phyloP scores from a whole-genome alignment of 2,113 vertebrate genomes.

The Hyla sarda region DNA sequence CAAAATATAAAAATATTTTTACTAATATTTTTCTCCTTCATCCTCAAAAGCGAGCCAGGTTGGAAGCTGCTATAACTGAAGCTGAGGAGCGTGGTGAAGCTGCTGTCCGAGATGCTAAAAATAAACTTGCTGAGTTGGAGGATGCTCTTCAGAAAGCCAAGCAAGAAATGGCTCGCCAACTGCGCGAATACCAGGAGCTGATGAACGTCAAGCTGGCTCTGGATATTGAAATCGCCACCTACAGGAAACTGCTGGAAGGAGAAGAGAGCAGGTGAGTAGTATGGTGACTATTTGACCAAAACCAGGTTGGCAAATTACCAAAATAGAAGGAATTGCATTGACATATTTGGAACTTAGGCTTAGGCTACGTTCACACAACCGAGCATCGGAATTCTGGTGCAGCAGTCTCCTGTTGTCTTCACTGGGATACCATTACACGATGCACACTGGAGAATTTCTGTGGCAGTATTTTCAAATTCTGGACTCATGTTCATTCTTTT shows the following conservation, averaged over 20 bases:
- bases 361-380: too few relatives aligned
- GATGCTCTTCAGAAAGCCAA: constrained; percentile 86
- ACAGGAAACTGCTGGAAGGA: constrained; percentile 94
- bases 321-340: neutral
- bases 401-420: too few relatives aligned
- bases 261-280: constrained; percentile 84
- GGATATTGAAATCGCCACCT: constrained; percentile 97
- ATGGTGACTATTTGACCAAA: neutral
- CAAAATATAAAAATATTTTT: neutral
- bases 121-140: constrained; percentile 85
- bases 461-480: too few relatives aligned
- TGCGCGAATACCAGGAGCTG: constrained; percentile 91
- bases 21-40: neutral
- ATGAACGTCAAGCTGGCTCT: constrained; percentile 94
- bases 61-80: constrained; percentile 87
- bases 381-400: too few relatives aligned
- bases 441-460: too few relatives aligned
- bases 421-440: too few relatives aligned
- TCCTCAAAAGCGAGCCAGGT: constrained; percentile 78
- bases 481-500: too few relatives aligned
- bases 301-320: neutral
- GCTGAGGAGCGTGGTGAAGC: constrained; percentile 86
- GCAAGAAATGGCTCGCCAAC: constrained; percentile 89
- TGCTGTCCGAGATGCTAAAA: constrained; percentile 85
- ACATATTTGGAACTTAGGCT: neutral